Conservation (phyloP, 2,113 vertebrate species). For the Hystrix brachyura region DNA sequence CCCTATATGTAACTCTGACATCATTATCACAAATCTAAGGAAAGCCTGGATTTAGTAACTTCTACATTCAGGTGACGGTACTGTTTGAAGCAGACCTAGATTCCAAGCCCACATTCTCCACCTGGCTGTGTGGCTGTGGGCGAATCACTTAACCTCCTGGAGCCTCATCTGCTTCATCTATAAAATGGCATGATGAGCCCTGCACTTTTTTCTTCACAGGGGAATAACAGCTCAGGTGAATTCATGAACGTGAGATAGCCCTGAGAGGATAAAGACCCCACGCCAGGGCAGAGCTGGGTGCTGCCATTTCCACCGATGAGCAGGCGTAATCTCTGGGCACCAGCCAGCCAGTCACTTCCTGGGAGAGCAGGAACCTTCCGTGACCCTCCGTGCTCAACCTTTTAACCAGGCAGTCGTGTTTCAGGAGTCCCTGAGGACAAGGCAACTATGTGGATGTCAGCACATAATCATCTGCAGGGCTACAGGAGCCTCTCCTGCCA, state of each 20-base stretch:
- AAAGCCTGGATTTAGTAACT: neutral
- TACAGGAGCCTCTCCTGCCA: neutral
- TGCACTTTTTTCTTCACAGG: neutral
- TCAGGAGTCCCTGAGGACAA: neutral
- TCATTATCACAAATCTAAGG: neutral
- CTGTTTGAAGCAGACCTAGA: neutral
- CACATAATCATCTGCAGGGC: neutral
- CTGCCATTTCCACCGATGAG: neutral
- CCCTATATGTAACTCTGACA: neutral
- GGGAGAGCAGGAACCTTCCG: neutral
- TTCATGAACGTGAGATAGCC: neutral
- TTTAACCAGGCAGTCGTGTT: neutral
- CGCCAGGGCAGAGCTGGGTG: accelerated
- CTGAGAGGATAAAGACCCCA: neutral
- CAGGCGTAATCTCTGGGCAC: neutral
- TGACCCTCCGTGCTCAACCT: neutral
- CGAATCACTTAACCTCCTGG: neutral
- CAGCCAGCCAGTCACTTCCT: neutral
- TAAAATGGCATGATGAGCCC: neutral
- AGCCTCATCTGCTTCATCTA: neutral
- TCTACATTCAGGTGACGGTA: neutral
- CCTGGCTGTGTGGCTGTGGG: neutral
- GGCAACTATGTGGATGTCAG: no score
- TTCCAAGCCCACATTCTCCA: neutral
- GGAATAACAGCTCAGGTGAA: neutral